Evolutionary conservation across 2,797 vertebrate species (phyloP).

Genomic region (Dicrostonyx torquatus): DNA sequence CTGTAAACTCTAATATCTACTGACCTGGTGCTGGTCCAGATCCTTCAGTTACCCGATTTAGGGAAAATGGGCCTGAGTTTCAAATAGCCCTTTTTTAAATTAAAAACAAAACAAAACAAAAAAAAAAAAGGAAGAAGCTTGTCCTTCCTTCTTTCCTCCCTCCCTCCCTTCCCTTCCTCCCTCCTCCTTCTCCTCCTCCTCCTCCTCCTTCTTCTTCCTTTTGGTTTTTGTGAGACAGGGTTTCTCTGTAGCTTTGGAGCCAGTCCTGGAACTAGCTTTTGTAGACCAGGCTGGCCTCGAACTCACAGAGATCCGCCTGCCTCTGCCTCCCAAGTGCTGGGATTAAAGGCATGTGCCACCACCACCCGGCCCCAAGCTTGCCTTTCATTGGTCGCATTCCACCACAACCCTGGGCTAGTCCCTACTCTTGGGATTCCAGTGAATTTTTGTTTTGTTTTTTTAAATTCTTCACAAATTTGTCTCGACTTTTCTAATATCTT

Average conservation of each 20-base stretch:
- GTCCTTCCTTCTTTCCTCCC: too few species aligned
- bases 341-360: too few species aligned
- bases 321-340: too few species aligned
- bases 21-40: background rate
- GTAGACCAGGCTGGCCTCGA: too few species aligned
- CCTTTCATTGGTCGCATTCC: background rate
- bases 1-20: background rate
- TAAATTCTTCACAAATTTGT: slow-evolving; percentile 5
- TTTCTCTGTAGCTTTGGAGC: too few species aligned
- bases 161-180: fast-evolving
- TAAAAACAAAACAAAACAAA: background rate
- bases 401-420: background rate
- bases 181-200: too few species aligned
- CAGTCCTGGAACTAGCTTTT: too few species aligned
- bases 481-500: background rate
- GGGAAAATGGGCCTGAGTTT: background rate
- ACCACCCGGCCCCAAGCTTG: too few species aligned
- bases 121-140: too few species aligned
- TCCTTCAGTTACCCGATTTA: background rate
- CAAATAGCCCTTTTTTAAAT: background rate
- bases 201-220: too few species aligned
- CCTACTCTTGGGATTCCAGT: background rate
- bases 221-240: too few species aligned
- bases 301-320: too few species aligned
- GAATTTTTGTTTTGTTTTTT: background rate